Evolutionary conservation across 1,140 invertebrate genomes (phyloP).

Genomic region (Nasonia giraulti): DNA sequence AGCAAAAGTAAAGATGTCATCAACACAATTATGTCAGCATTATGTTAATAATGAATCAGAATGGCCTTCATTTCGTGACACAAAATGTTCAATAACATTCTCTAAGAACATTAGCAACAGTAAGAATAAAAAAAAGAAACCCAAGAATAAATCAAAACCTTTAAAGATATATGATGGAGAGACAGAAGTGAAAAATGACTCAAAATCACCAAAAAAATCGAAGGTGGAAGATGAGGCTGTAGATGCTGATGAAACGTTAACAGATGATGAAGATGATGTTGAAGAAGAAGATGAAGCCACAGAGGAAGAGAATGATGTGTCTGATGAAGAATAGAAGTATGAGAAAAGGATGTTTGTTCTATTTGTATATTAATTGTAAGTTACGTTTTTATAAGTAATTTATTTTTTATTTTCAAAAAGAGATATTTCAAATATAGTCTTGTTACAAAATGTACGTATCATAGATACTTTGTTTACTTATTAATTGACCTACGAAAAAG

Average conservation of each 20-base stretch:
- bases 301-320: neutral
- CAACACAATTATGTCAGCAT: neutral
- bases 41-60: slow-evolving; percentile 26
- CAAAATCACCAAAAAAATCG: neutral
- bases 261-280: slow-evolving; percentile 25
- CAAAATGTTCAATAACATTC: neutral
- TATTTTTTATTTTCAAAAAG: slow-evolving; percentile 30
- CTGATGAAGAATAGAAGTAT: neutral
- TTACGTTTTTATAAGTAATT: slow-evolving; percentile 1
- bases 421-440: slow-evolving; percentile 32
- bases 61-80: slow-evolving; percentile 46
- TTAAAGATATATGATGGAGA: slow-evolving; percentile 17
- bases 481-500: neutral
- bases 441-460: slow-evolving; percentile 41
- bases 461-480: slow-evolving; percentile 8
- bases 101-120: slow-evolving; percentile 24
- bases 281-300: slow-evolving; percentile 31
- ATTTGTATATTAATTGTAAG: slow-evolving; percentile 8
- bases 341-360: neutral
- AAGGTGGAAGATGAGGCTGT: slow-evolving; percentile 25
- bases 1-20: slow-evolving; percentile 48
- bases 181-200: neutral
- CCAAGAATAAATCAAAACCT: neutral
- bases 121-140: slow-evolving; percentile 31
- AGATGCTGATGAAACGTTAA: slow-evolving; percentile 12